phyloP scores from a whole-genome alignment of 2,797 vertebrate species.

The Macropodus opercularis region DNA sequence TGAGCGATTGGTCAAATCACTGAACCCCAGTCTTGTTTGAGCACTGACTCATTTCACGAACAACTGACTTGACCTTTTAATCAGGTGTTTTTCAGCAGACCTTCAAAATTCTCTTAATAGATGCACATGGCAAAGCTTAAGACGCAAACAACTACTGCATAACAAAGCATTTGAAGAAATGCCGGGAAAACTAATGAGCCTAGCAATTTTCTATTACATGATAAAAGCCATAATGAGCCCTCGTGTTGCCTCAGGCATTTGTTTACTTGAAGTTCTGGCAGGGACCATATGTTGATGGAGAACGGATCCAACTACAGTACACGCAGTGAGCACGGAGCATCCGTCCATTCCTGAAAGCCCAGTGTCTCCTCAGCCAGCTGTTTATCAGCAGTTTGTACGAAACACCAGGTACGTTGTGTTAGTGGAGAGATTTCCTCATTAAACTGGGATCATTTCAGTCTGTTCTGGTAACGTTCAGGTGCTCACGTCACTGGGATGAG shows the following conservation, averaged over 20 bases:
- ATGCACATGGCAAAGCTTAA: conserved; percentile 11
- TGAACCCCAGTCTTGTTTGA: too few relatives aligned
- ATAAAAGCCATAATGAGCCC: conserved; percentile 35
- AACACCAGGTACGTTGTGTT: too few relatives aligned
- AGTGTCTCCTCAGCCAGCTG: too few relatives aligned
- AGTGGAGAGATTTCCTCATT: too few relatives aligned
- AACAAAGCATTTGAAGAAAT: conserved; percentile 15
- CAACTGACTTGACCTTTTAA: not conserved
- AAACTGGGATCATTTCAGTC: too few relatives aligned
- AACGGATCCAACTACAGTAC: conserved; percentile 10
- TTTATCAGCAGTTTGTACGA: too few relatives aligned
- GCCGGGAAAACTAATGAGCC: conserved; percentile 28
- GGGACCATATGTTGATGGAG: conserved; percentile 11
- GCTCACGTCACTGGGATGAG: too few relatives aligned
- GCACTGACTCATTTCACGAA: not conserved
- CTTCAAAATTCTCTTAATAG: not conserved
- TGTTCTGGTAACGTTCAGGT: too few relatives aligned
- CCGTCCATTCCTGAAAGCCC: too few relatives aligned
- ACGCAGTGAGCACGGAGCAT: conserved; percentile 11
- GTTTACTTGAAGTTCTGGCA: conserved; percentile 46
- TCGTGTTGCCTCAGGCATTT: conserved; percentile 41
- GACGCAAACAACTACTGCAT: conserved; percentile 6
- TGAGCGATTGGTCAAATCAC: too few relatives aligned
- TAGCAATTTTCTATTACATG: conserved; percentile 27
- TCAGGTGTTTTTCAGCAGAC: not conserved